Percentiles rank a stretch among this genome's conserved stretches.
phyloP scores from a whole-genome alignment of 2,888 invertebrate species.

The Pollenia amentaria region DNA sequence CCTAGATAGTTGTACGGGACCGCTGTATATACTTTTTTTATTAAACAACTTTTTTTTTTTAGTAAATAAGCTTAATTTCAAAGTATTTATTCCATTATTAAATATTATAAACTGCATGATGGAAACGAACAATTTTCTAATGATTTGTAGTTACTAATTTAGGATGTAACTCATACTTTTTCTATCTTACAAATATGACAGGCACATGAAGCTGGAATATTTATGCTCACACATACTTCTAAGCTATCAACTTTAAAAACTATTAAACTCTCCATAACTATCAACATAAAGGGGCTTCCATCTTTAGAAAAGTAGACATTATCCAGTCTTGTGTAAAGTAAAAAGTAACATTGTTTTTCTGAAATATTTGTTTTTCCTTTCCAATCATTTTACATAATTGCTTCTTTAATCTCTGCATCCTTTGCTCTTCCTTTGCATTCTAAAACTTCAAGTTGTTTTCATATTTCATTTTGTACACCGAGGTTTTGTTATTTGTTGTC shows the following conservation, averaged over 20 bases:
- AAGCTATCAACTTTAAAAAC: constrained; percentile 9
- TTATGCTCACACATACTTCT: background rate
- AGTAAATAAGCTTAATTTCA: too few species aligned
- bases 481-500: constrained; percentile 48
- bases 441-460: constrained; percentile 37
- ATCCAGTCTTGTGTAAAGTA: background rate
- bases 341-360: constrained; percentile 20
- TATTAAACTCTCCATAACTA: constrained; percentile 34
- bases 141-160: background rate
- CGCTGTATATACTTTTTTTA: too few species aligned
- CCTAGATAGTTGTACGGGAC: too few species aligned
- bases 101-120: background rate
- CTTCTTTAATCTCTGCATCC: constrained; percentile 46
- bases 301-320: background rate
- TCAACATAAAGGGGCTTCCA: constrained; percentile 8
- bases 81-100: background rate
- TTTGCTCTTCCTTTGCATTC: constrained; percentile 39
- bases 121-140: background rate
- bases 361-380: constrained; percentile 15
- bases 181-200: constrained; percentile 2
- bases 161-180: background rate
- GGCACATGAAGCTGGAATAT: background rate
- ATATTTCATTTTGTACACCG: constrained; percentile 42
- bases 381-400: constrained; percentile 63
- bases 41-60: too few species aligned